Conservation (phyloP, 2,888 invertebrate genomes). For the Agrypnus murinus region DNA sequence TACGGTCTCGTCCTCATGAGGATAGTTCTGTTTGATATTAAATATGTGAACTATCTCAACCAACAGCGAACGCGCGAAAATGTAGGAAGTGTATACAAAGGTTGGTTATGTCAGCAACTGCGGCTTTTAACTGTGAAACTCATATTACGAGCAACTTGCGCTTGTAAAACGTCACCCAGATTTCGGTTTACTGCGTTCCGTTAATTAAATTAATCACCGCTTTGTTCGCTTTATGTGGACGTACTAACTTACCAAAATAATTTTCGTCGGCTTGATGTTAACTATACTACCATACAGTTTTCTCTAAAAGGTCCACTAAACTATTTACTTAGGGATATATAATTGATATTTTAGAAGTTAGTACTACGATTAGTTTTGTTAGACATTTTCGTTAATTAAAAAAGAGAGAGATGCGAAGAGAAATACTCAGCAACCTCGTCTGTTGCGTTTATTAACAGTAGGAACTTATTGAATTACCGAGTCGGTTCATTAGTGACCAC, state of each 20-base stretch:
- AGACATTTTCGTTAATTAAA: slow-evolving; percentile 29
- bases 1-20: too few relatives aligned
- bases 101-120: slow-evolving; percentile 16
- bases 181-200: slow-evolving; percentile 20
- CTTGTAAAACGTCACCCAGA: slow-evolving; percentile 26
- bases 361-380: slow-evolving; percentile 2
- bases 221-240: slow-evolving; percentile 5
- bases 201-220: slow-evolving; percentile 24
- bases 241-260: background rate
- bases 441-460: slow-evolving; percentile 35
- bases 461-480: slow-evolving; percentile 38
- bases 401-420: background rate
- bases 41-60: too few relatives aligned
- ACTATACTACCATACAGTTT: slow-evolving; percentile 2
- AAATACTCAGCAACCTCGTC: slow-evolving; percentile 6
- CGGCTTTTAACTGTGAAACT: slow-evolving; percentile 16
- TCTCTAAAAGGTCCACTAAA: background rate
- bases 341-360: background rate
- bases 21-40: too few relatives aligned
- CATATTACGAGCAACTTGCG: slow-evolving; percentile 18
- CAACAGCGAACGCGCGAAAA: background rate
- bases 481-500: slow-evolving; percentile 43
- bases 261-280: background rate
- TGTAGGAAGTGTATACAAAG: slow-evolving; percentile 12
- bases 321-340: too few relatives aligned